A percentile compares a stretch with the other conserved stretches of the same genome.
phyloP scores from a whole-genome alignment of 2,888 invertebrate genomes.

The Coecobrya sp. region DNA sequence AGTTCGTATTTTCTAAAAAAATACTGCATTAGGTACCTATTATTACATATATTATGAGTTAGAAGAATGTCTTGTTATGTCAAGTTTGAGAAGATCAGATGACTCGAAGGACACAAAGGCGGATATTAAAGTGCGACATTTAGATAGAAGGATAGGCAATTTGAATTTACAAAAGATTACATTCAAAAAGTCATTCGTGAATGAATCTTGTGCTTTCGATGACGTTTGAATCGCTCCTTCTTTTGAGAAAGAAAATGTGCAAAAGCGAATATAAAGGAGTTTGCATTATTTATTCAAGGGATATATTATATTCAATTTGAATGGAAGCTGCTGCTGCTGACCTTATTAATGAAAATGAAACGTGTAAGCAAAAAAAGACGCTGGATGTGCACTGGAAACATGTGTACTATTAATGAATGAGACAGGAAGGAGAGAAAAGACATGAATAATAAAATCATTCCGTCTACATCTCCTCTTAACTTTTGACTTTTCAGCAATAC shows the following conservation, averaged over 20 bases:
- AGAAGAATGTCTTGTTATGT: too few species aligned
- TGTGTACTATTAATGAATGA: not conserved
- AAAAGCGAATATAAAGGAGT: not conserved
- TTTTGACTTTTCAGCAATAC: not conserved
- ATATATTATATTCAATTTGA: too few species aligned
- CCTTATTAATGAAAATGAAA: not conserved
- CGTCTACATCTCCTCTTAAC: not conserved
- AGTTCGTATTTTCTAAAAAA: too few species aligned
- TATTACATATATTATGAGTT: too few species aligned
- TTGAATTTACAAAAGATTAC: conserved; percentile 8
- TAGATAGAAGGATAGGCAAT: not conserved
- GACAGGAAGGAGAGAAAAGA: not conserved
- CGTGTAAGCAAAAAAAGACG: not conserved
- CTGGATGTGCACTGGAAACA: not conserved
- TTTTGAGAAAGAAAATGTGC: not conserved
- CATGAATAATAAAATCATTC: not conserved
- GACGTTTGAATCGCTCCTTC: not conserved
- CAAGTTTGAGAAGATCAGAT: not conserved
- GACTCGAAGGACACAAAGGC: not conserved
- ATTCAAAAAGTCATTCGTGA: not conserved
- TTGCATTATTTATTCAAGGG: not conserved
- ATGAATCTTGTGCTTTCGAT: not conserved
- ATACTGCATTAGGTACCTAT: too few species aligned
- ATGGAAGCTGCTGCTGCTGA: not conserved
- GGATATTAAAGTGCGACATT: not conserved